These are phyloP conservation scores for Biston stratarius DNA, from an alignment of 2,888 invertebrate species.

Conservation along the genomic window DNA sequence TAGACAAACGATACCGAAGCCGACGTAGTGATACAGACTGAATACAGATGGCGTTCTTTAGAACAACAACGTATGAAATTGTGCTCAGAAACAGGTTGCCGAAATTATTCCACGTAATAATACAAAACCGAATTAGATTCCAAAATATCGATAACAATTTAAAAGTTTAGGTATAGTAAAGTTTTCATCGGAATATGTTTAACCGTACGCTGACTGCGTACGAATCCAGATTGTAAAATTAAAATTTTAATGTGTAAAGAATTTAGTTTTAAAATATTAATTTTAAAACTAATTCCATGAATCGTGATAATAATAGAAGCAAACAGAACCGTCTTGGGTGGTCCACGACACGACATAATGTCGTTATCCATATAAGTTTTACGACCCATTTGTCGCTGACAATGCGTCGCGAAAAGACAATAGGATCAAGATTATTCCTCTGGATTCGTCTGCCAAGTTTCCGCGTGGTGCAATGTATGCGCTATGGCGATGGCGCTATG, in stretches of 20 bases:
- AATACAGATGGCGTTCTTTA: conserved; percentile 38
- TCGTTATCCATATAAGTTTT: conserved; percentile 54
- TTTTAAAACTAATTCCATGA: background rate
- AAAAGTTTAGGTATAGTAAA: too few relatives aligned
- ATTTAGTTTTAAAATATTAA: too few relatives aligned
- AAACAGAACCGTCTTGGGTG: conserved; percentile 44
- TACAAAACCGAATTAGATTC: too few relatives aligned
- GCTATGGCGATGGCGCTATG: conserved; percentile 42
- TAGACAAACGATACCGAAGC: background rate
- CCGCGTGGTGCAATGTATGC: conserved; percentile 41
- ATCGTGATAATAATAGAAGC: background rate
- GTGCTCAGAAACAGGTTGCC: background rate
- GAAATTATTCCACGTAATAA: background rate
- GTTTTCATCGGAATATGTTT: too few relatives aligned
- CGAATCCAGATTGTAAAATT: too few relatives aligned
- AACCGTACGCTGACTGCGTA: too few relatives aligned
- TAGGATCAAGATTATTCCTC: conserved; percentile 46
- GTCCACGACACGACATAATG: conserved; percentile 46
- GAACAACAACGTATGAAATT: background rate
- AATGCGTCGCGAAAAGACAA: conserved; percentile 54
- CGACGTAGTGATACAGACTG: conserved; percentile 7
- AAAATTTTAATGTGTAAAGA: too few relatives aligned
- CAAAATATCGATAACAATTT: too few relatives aligned
- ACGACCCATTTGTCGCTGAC: conserved; percentile 59
- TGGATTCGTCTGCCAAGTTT: conserved; percentile 51